phyloP scores from a whole-genome alignment of 2,797 vertebrate genomes.

The Sparus aurata region DNA sequence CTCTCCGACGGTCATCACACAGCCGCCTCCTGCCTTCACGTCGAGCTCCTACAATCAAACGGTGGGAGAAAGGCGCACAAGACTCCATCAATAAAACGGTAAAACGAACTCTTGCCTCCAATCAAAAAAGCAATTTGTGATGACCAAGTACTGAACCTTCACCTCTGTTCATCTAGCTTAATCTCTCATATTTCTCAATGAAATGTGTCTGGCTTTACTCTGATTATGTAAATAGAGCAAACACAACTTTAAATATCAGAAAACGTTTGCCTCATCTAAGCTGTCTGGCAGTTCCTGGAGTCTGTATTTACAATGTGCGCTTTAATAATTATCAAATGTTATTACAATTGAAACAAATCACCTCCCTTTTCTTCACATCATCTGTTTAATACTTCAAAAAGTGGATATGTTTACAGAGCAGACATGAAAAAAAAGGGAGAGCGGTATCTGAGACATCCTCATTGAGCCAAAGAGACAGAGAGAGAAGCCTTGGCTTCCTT shows the following conservation, averaged over 20 bases:
- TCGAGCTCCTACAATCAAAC: slow-evolving; percentile 94
- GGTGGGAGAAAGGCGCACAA: slow-evolving; percentile 17
- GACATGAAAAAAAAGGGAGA: slow-evolving; percentile 36
- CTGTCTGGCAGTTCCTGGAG: slow-evolving; percentile 54
- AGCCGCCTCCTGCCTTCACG: slow-evolving; percentile 98
- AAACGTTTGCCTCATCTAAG: slow-evolving; percentile 57
- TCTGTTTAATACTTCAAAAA: slow-evolving; percentile 21
- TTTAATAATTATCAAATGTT: slow-evolving; percentile 5
- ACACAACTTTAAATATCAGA: slow-evolving; percentile 40
- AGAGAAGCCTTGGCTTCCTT: slow-evolving; percentile 37
- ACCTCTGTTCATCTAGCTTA: slow-evolving; percentile 90
- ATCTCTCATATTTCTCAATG: slow-evolving; percentile 69
- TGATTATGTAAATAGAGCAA: slow-evolving; percentile 44
- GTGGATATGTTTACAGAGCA: slow-evolving; percentile 3
- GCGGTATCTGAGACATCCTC: not conserved
- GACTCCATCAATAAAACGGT: not conserved
- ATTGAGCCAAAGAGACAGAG: slow-evolving; percentile 30
- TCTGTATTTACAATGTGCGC: slow-evolving; percentile 74
- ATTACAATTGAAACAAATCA: not conserved
- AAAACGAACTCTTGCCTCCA: slow-evolving; percentile 48
- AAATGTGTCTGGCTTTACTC: slow-evolving; percentile 60
- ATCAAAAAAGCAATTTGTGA: slow-evolving; percentile 80
- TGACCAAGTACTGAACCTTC: slow-evolving; percentile 88
- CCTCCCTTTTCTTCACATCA: slow-evolving; percentile 21
- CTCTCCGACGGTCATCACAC: slow-evolving; percentile 97